Base-by-base conservation (phyloP, 2,113 vertebrate genomes). In the Symphodus melops region DNA sequence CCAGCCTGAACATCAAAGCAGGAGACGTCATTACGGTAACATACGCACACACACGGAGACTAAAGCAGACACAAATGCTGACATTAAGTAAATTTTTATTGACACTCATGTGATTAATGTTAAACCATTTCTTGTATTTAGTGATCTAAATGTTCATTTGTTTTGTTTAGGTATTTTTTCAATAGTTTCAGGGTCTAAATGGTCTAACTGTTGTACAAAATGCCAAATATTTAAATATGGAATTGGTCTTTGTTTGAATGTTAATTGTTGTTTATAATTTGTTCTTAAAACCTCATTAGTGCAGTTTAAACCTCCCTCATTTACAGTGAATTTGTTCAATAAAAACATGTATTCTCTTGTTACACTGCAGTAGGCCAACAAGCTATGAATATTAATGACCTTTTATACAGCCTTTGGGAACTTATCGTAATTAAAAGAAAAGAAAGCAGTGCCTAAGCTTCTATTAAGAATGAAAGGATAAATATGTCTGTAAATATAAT, bases 1-100 rank as follows among this genome's bases (percentile, higher is more conserved):
- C 97, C 77, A 98, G 97, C 89, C 96, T 99, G 68, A 98, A 97
- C 5, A 96, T 99, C 84, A 99, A 98, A 93, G 93, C 95, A 0
- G 97, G 97, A 56, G 97, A 99, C 0, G 89, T 98, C 64, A 99
- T 99, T 16, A 89, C 88, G 79, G 83, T 90, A 85, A 84, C 39
- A 54, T 53, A 36, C 65, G 54, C 56, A 65, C 13, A 42, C 20
- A 68, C 14, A 49, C 11, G 46, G 59, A 37, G n/a, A 14, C 37
- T 42, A 5, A 21, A 21, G 4, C 8, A 41, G 39, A 10, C 39
- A 41, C 39, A 9, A 41, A 41, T 41, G 9, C 39, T 41, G 39
- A 57, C 55, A 57, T 57, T 16, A 57, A 33, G 25, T 12, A 9
- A 14, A 33, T 17, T 48, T 3, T 7, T 48, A 17, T 48, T 48